Evolutionary conservation across 2,888 invertebrate genomes (phyloP), one percentile per base, ranked within the genome.

Genomic region (Philereme vetulata): DNA sequence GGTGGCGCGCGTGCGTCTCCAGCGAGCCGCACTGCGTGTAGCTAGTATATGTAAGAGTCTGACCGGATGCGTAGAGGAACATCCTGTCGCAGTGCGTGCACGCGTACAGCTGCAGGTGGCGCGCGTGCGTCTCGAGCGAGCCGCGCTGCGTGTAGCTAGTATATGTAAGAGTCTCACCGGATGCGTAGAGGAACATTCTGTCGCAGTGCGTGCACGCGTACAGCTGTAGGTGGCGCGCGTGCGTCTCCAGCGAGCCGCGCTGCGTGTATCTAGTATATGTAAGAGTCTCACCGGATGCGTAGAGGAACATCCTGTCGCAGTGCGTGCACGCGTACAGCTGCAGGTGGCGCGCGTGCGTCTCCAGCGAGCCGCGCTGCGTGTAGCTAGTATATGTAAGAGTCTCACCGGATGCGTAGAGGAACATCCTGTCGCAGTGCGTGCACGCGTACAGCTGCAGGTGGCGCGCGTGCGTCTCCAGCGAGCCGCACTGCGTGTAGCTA

Each of bases 211-310:
- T 92, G 77, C 96, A 96, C 75, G 93, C 93, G 79, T 96, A 95
- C 64, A 95, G 85, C 69, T 93, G 91, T 36, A 95, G 93, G 64
- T 94, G 86, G 35, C 80, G 83, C 61, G 72, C 77, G 76, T 64
- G 64, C 49, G 93, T 83, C 42, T 87, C 85, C 11, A 96, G 94
- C 91, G 76, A 90, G 86, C 71, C 94, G 86, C 62, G 92, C 82
- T 96, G 96, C 0, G 95, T 95, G 84, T 95, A 96, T 63, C 95
- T 94, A n/a, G n/a, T n/a, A n/a, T n/a, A n/a, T n/a, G n/a, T n/a
- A n/a, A n/a, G n/a, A n/a, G n/a, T n/a, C 42, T 42, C 3, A 42
- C 42, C 42, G n/a, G 42, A 84, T 6, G 82, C 73, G 68, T 86
- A 78, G 9, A 88, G 81, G 83, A 87, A 88, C 52, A 83, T 67